phyloP scores from a whole-genome alignment of 2,888 invertebrate genomes.

The Thelaira solivaga region DNA sequence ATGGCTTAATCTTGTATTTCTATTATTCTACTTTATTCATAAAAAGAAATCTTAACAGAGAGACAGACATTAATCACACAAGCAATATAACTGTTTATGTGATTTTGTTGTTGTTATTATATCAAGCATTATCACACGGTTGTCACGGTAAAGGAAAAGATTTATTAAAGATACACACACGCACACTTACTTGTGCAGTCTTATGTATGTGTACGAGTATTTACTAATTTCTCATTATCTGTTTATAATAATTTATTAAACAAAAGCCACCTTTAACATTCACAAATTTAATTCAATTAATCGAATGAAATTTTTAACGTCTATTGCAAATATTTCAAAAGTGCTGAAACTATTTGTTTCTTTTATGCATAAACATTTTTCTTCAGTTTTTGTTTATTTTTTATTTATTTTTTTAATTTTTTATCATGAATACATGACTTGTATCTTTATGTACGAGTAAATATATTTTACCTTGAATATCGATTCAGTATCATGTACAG shows the following conservation, averaged over 20 bases:
- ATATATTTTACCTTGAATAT: slow-evolving; percentile 27
- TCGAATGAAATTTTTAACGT: not conserved
- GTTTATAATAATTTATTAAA: not conserved
- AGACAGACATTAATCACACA: no score
- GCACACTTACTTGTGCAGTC: no score
- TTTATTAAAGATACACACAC: no score
- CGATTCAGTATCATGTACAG: not conserved
- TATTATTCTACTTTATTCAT: no score
- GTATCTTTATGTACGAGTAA: not conserved
- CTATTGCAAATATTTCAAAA: not conserved
- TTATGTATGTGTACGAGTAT: no score
- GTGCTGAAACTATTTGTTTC: not conserved
- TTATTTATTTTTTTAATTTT: not conserved
- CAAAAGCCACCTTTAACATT: not conserved
- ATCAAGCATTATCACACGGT: no score
- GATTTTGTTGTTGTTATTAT: no score
- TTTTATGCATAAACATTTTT: slow-evolving; percentile 1
- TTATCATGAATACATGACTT: not conserved
- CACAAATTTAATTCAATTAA: not conserved
- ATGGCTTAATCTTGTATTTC: no score
- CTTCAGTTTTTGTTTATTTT: not conserved
- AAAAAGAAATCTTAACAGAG: no score
- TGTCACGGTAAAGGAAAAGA: no score
- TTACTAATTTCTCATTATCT: not conserved
- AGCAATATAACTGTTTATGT: no score